Percentiles rank a stretch among this genome's conserved stretches.
These are phyloP conservation scores for Eurystomus glaucurus DNA, from an alignment of 2,797 vertebrate genomes.

Conservation along the genomic window DNA sequence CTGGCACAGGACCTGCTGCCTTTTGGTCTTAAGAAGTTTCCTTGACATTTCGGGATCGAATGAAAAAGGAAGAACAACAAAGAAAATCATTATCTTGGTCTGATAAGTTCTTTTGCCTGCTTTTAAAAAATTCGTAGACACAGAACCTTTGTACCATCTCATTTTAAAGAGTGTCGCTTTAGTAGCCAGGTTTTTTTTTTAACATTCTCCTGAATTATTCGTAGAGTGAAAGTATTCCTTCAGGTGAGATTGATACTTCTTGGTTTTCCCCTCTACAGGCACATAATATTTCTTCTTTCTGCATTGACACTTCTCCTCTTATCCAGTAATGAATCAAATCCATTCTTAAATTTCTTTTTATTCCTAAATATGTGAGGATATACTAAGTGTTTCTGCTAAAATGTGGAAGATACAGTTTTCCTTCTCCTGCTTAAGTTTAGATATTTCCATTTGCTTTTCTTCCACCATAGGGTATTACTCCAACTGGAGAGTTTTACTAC, in stretches of 20 bases:
- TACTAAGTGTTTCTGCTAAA: rapidly evolving
- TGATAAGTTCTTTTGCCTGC: background rate
- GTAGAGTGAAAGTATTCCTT: background rate
- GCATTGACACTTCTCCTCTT: background rate
- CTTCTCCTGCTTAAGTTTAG: background rate
- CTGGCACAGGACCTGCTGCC: background rate
- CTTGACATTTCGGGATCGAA: background rate
- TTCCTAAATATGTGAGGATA: background rate
- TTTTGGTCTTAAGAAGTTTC: background rate
- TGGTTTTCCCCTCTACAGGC: background rate
- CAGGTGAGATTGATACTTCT: background rate
- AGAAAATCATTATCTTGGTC: background rate
- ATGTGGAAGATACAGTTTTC: background rate
- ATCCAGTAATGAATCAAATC: background rate
- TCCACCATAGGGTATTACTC: background rate
- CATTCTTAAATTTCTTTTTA: background rate
- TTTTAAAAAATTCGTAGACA: background rate
- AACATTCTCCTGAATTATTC: background rate
- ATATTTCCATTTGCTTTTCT: background rate
- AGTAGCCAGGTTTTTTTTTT: background rate
- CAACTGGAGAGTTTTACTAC: background rate
- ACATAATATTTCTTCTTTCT: background rate
- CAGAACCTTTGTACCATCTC: rapidly evolving
- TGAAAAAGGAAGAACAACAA: background rate
- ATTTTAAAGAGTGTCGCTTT: background rate